These are phyloP conservation scores for Drosophila merina DNA, from an alignment of 2,888 invertebrate genomes.

Conservation along the genomic window DNA sequence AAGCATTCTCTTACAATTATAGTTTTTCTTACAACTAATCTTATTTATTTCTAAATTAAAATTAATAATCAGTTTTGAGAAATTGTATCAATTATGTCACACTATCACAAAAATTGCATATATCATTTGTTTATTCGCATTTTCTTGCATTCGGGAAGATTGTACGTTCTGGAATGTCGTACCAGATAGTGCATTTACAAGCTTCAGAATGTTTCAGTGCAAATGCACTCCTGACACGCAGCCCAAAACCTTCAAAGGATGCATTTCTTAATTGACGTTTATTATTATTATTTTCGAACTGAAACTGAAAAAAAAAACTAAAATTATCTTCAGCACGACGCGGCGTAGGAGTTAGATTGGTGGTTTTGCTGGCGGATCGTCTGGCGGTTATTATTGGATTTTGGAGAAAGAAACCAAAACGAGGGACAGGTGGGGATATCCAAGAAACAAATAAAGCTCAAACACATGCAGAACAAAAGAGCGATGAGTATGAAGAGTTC, in stretches of 20 bases:
- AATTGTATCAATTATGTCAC: conserved; percentile 28
- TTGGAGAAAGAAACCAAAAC: conserved; percentile 4
- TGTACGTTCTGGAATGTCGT: conserved; percentile 94
- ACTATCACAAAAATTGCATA: conserved; percentile 81
- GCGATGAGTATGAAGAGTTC: conserved; percentile 8
- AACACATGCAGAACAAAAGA: conserved; percentile 40
- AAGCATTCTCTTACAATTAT: conserved; percentile 18
- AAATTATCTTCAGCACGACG: conserved; percentile 23
- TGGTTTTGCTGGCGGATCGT: conserved; percentile 17
- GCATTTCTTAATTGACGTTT: conserved; percentile 30
- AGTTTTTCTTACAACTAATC: conserved; percentile 40
- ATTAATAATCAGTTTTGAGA: conserved; percentile 35
- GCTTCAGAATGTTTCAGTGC: conserved; percentile 88
- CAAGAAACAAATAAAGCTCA: conserved; percentile 29
- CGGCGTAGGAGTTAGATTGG: conserved; percentile 11
- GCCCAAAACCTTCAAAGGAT: conserved; percentile 87
- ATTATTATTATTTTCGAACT: conserved; percentile 9
- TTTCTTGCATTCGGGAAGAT: conserved; percentile 79
- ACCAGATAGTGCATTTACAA: conserved; percentile 99
- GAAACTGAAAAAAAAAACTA: conserved; percentile 31
- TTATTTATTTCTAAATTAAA: conserved; percentile 18
- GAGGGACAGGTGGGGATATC: neutral
- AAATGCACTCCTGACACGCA: conserved; percentile 99
- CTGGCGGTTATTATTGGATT: conserved; percentile 23
- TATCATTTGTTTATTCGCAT: conserved; percentile 59